A percentile compares a stretch with the other conserved stretches of the same genome.
Conservation (phyloP, 2,113 vertebrate genomes). For the Pelobates fuscus region DNA sequence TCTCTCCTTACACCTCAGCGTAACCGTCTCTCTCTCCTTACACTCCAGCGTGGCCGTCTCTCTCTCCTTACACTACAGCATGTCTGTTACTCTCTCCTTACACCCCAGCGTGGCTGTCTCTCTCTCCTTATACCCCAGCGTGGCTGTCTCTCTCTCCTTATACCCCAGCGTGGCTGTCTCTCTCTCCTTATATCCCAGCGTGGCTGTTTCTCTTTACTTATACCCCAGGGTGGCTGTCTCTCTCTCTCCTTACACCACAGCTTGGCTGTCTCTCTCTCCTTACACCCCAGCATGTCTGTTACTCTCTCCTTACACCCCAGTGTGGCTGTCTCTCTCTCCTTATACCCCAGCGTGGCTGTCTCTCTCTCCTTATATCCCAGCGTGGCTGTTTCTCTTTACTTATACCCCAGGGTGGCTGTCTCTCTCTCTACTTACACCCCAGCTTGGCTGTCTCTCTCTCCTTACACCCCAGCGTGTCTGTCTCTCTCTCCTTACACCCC, state of each 20-base stretch:
- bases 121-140: neutral
- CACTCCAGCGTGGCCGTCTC: neutral
- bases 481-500: neutral
- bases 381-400: too few relatives aligned
- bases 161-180: neutral
- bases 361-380: too few relatives aligned
- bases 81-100: neutral
- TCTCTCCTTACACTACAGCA: neutral
- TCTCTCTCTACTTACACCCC: too few relatives aligned
- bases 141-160: neutral
- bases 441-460: too few relatives aligned
- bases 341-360: too few relatives aligned
- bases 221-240: neutral
- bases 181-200: neutral
- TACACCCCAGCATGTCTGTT: slow-evolving; percentile 60
- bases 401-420: too few relatives aligned
- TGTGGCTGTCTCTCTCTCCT: too few relatives aligned
- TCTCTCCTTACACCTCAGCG: neutral
- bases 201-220: neutral
- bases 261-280: neutral
- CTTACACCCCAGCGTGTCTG: neutral
- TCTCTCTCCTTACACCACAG: neutral
- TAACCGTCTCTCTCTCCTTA: neutral
- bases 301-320: neutral
- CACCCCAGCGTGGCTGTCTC: neutral